A percentile compares a stretch with the other conserved stretches of the same genome.
Conservation (phyloP, 2,888 invertebrate genomes). For the Ochropleura leucogaster region DNA sequence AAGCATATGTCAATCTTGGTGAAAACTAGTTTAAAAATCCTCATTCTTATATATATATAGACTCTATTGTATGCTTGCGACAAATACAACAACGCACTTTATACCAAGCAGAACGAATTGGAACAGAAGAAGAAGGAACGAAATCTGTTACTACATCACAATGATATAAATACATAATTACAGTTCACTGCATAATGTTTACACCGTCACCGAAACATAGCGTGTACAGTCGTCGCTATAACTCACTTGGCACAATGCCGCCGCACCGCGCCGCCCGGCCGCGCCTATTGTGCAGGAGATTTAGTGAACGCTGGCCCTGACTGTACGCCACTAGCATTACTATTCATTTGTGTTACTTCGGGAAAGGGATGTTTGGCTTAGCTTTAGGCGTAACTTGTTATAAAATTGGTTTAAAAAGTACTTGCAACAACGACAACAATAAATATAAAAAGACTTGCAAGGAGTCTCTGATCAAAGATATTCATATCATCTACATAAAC, state of each 20-base stretch:
- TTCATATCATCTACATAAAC: background rate
- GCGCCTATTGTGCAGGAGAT: constrained; percentile 65
- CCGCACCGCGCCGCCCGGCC: constrained; percentile 48
- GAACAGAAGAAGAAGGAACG: background rate
- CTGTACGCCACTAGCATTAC: constrained; percentile 66
- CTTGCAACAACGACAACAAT: background rate
- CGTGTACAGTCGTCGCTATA: constrained; percentile 63
- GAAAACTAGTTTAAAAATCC: background rate
- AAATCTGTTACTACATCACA: constrained; percentile 2
- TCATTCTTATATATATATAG: background rate
- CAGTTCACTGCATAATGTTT: constrained; percentile 49
- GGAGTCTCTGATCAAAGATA: background rate
- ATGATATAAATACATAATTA: constrained; percentile 44
- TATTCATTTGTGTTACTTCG: constrained; percentile 64
- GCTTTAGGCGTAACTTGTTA: background rate
- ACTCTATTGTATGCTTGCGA: background rate
- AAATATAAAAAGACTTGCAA: background rate
- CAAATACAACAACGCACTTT: background rate
- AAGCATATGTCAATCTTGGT: background rate
- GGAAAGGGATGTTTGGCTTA: constrained; percentile 49
- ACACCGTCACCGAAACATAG: constrained; percentile 52
- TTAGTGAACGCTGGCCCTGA: constrained; percentile 67
- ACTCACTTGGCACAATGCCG: constrained; percentile 62
- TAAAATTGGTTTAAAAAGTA: background rate
- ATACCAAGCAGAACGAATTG: background rate